Conservation (phyloP, 2,888 invertebrate genomes). For the Ormyrus nitidulus region DNA sequence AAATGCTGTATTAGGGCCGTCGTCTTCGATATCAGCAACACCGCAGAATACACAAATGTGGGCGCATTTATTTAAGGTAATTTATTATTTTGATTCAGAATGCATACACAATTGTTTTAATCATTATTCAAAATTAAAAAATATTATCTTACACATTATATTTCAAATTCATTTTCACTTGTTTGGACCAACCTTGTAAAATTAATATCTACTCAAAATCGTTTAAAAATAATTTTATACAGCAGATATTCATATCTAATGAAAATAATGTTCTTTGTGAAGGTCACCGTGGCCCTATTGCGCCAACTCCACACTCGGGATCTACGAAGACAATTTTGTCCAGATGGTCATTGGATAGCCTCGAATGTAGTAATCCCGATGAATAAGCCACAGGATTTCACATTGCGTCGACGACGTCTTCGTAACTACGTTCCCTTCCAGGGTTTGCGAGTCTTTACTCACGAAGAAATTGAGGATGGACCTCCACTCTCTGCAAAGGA, state of each 20-base stretch:
- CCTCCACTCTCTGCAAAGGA: constrained; percentile 92
- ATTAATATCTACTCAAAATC: no score
- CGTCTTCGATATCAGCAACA: constrained; percentile 54
- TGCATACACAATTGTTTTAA: not conserved
- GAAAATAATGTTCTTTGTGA: not conserved
- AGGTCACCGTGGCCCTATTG: constrained; percentile 83
- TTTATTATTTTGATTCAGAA: not conserved
- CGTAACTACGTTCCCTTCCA: constrained; percentile 77
- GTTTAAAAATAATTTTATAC: constrained; percentile 72
- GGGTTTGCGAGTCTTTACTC: constrained; percentile 77
- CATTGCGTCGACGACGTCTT: constrained; percentile 75
- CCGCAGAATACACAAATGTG: constrained; percentile 81
- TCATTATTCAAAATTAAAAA: not conserved
- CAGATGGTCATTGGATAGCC: constrained; percentile 82
- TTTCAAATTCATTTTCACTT: no score
- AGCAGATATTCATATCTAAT: no score
- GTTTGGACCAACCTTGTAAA: no score
- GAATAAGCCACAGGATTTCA: constrained; percentile 78
- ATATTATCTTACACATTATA: no score
- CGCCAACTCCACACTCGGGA: constrained; percentile 92
- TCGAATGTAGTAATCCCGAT: constrained; percentile 76
- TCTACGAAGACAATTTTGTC: constrained; percentile 87
- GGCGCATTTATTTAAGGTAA: constrained; percentile 86
- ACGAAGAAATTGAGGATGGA: constrained; percentile 83
- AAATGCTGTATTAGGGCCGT: constrained; percentile 72